Conservation (phyloP, 2,113 vertebrate genomes). For the Phalacrocorax aristotelis region DNA sequence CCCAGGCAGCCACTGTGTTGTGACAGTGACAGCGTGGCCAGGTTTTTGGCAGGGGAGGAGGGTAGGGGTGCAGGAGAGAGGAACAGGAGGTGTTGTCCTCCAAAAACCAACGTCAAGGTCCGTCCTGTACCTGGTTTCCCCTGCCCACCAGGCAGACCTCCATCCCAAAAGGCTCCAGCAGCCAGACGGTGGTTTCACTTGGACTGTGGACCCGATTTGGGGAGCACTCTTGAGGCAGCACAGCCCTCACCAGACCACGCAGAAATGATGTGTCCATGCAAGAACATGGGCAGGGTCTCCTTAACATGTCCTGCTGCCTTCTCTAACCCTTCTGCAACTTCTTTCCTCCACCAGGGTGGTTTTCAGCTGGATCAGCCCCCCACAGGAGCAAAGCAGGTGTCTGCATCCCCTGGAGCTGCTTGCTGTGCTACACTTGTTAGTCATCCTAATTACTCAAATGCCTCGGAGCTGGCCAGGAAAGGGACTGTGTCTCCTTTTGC, state of each 20-base stretch:
- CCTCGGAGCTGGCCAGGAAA: not conserved
- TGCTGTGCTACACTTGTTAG: not conserved
- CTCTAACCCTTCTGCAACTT: not conserved
- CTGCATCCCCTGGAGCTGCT: not conserved
- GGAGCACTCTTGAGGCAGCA: not conserved
- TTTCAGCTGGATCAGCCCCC: not conserved
- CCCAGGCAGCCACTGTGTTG: constrained; percentile 17
- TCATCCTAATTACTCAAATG: not conserved
- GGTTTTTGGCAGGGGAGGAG: not conserved
- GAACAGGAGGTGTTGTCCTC: not conserved
- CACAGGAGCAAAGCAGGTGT: not conserved
- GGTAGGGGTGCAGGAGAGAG: not conserved
- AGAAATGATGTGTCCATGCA: not conserved
- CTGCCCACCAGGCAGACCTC: not conserved
- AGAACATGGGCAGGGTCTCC: not conserved
- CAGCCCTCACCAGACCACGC: fast-evolving
- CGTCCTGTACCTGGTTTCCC: not conserved
- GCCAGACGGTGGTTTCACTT: not conserved
- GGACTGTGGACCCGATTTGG: fast-evolving
- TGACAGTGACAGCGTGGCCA: not conserved
- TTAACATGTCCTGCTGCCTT: not conserved
- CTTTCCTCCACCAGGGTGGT: not conserved
- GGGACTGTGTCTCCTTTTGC: not conserved
- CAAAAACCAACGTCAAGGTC: not conserved
- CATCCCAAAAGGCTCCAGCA: not conserved